phyloP scores from a whole-genome alignment of 2,113 vertebrate genomes.

The Sylvia atricapilla region DNA sequence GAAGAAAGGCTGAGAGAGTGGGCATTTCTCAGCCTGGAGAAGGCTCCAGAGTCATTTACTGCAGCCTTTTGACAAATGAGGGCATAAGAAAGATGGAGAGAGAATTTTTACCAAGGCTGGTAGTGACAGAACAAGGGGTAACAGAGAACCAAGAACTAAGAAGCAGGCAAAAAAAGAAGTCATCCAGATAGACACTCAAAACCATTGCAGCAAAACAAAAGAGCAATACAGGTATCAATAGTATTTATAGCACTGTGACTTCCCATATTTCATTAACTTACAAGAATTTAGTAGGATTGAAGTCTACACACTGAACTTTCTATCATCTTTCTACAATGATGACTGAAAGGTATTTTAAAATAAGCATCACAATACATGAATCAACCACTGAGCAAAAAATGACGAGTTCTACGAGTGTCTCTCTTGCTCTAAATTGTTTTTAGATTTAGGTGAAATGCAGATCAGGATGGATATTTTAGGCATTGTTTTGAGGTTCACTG shows the following conservation, averaged over 20 bases:
- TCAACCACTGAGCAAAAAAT: background rate
- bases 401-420: fast-evolving
- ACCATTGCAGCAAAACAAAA: background rate
- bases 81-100: background rate
- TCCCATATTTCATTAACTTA: background rate
- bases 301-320: background rate
- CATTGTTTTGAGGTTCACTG: background rate
- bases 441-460: background rate
- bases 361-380: background rate
- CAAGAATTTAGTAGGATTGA: background rate
- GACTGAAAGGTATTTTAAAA: background rate
- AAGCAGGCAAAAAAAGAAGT: background rate
- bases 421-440: background rate
- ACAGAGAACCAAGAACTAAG: background rate
- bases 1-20: background rate
- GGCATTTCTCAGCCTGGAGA: background rate
- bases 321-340: background rate
- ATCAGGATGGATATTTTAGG: background rate
- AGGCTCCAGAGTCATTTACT: background rate
- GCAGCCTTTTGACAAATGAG: background rate
- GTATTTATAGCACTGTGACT: background rate
- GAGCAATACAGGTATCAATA: background rate
- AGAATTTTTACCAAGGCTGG: background rate
- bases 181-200: background rate
- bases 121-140: background rate